phyloP scores from a whole-genome alignment of 2,113 vertebrate genomes.

The Urocolius indicus region DNA sequence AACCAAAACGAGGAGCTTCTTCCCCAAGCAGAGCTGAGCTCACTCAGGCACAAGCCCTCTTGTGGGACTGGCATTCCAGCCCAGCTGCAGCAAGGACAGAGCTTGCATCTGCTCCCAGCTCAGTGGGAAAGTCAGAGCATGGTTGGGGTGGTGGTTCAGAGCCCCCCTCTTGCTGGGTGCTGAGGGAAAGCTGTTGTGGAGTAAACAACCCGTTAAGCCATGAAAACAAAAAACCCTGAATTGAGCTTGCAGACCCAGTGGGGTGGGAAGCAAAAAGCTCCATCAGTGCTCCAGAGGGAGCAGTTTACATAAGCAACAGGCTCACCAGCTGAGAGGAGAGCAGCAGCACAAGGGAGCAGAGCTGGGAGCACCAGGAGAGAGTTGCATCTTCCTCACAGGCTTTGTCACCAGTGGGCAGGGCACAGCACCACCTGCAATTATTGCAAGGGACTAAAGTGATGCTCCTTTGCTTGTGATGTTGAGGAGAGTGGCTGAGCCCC shows the following conservation, averaged over 20 bases:
- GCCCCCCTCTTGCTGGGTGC: not conserved
- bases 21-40: not conserved
- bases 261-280: conserved; percentile 41
- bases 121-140: not conserved
- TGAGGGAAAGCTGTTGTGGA: not conserved
- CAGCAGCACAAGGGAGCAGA: not conserved
- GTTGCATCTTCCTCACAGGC: not conserved
- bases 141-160: not conserved
- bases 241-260: not conserved
- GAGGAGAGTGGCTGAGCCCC: not conserved
- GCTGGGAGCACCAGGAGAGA: not conserved
- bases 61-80: not conserved
- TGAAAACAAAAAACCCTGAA: not conserved
- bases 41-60: not conserved
- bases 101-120: fast-evolving
- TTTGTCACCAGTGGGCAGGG: fast-evolving
- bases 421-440: not conserved
- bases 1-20: fast-evolving
- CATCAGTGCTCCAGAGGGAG: not conserved
- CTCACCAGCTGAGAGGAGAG: not conserved
- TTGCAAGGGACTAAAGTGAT: not conserved
- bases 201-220: conserved; percentile 45
- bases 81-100: not conserved
- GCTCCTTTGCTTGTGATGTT: not conserved
- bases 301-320: conserved; percentile 24